Base-by-base conservation (phyloP, 2,888 invertebrate species). In the Habrosyne pyritoides region DNA sequence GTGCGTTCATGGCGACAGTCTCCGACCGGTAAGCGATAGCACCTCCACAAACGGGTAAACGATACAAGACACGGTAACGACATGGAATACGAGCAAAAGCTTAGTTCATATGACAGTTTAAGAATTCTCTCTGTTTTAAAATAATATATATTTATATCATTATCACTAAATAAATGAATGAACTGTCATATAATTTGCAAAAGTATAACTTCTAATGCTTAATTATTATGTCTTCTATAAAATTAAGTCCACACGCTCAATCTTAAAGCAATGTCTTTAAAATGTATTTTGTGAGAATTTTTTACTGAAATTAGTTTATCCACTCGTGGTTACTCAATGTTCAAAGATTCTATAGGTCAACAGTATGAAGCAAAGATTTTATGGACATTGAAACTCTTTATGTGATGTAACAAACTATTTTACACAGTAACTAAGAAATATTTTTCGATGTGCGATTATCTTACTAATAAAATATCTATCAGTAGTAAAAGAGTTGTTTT, bases 21-120 rank as follows among this genome's bases (percentile, higher is more conserved):
- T 75, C 88, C 1, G 91, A 91, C 64, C 87, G 90, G 59, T 88
- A 79, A 69, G 14, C 68, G 50, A 36, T 50, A 14, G 28, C 21
- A 50, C 33, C 6, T n/a, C 28, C 10, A 54, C 52, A 49, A 52
- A 60, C 59, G 62, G 59, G 64, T 64, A 64, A 60, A 54, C 10
- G 21, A 58, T 51, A 63, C 47, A 49, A 6, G 10, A 33, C 42
- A 24, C 36, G 48, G 24, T 30, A 42, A 52, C 33, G 30, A 36
- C 30, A 55, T 47, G 69, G 71, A 61, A 48, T 57, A 52, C 30
- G 62, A 64, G 56, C 52, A 55, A 56, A 24, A 51, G 59, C 55
- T 49, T 49, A 24, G 49, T 52, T 60, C 60, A 61, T 60, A 52
- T 49, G 64, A 26, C 64, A 42, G 36, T 42, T 42, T 42, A 14